Evolutionary conservation across 2,113 vertebrate genomes (phyloP).

Genomic region (Bucco capensis): DNA sequence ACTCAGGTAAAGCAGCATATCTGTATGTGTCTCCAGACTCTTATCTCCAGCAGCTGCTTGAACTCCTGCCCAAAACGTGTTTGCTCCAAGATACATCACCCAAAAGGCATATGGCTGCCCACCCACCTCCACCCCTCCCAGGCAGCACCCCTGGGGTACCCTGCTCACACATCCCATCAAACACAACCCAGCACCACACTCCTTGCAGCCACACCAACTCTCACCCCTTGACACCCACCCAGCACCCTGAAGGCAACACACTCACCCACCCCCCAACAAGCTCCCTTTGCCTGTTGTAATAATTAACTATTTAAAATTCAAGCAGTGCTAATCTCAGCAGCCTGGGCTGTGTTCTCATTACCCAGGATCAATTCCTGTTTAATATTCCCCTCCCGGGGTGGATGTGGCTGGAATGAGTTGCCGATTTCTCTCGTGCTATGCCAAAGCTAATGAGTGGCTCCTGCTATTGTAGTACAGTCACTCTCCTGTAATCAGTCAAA

Average conservation of each 20-base stretch:
- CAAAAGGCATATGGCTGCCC: neutral
- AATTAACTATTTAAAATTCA: slow-evolving; percentile 82
- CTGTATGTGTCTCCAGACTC: rapidly evolving
- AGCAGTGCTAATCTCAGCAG: slow-evolving; percentile 64
- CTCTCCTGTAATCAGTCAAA: slow-evolving; percentile 75
- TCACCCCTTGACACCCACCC: neutral
- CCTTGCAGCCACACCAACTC: neutral
- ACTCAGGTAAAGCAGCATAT: neutral
- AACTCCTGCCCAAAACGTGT: neutral
- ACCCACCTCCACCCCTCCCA: no score
- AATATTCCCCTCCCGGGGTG: slow-evolving; percentile 78
- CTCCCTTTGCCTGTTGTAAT: slow-evolving; percentile 30
- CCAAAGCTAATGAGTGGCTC: slow-evolving; percentile 75
- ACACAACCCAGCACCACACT: neutral
- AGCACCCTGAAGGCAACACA: neutral
- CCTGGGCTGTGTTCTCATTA: slow-evolving; percentile 75
- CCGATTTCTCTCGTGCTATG: slow-evolving; percentile 56
- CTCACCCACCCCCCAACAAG: neutral
- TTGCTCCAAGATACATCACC: rapidly evolving
- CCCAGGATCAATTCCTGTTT: slow-evolving; percentile 78
- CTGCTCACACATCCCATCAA: neutral
- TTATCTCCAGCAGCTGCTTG: neutral
- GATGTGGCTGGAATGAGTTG: slow-evolving; percentile 71
- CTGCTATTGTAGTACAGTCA: slow-evolving; percentile 63
- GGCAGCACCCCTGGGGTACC: neutral